A percentile compares a stretch with the other conserved stretches of the same genome.
phyloP scores from a whole-genome alignment of 2,797 vertebrate species.

The Sebastes cheni region DNA sequence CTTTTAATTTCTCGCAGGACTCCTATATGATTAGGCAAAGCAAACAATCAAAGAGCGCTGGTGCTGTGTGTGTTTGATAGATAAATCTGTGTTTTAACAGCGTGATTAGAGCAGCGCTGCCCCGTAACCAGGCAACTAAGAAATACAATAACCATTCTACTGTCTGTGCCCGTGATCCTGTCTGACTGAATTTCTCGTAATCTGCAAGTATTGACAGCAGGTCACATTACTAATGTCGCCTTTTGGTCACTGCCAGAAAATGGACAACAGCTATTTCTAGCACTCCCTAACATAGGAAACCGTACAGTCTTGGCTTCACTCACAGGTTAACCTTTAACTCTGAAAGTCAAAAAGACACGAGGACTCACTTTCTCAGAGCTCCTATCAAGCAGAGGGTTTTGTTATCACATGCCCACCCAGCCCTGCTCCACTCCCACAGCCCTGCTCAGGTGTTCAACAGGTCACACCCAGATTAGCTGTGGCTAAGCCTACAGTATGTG shows the following conservation, averaged over 20 bases:
- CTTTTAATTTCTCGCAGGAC: constrained; percentile 39
- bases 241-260: constrained; percentile 24
- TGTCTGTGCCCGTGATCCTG: constrained; percentile 29
- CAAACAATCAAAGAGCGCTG: constrained; percentile 29
- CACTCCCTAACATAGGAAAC: neutral
- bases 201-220: constrained; percentile 32
- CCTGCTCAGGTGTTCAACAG: constrained; percentile 51
- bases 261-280: constrained; percentile 1
- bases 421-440: constrained; percentile 13
- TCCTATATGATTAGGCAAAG: constrained; percentile 29
- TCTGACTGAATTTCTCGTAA: constrained; percentile 36
- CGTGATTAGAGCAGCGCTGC: constrained; percentile 41
- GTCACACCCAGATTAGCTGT: constrained; percentile 73
- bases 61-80: constrained; percentile 13
- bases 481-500: neutral
- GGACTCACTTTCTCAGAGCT: neutral
- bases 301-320: neutral
- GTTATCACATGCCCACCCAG: constrained; percentile 60
- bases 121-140: constrained; percentile 71
- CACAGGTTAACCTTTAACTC: neutral
- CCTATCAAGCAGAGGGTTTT: constrained; percentile 20
- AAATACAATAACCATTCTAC: constrained; percentile 56
- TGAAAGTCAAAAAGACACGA: neutral
- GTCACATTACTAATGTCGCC: constrained; percentile 21
- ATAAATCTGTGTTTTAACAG: constrained; percentile 49